phyloP scores from a whole-genome alignment of 2,797 vertebrate genomes.

The Phoebastria nigripes region DNA sequence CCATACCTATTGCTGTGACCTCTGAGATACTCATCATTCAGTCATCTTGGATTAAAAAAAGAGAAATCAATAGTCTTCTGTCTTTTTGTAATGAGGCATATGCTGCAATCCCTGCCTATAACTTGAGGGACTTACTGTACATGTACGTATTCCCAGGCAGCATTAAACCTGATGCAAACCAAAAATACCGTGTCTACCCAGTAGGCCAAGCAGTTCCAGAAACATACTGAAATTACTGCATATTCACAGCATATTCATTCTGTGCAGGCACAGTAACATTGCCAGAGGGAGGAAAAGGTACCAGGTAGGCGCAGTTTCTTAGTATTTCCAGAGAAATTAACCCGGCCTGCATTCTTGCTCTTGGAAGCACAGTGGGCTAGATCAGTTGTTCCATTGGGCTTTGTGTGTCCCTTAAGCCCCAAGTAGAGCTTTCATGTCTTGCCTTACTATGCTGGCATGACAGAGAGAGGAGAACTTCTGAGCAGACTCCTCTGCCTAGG shows the following conservation, averaged over 20 bases:
- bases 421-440: not conserved
- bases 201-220: not conserved
- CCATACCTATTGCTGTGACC: not conserved
- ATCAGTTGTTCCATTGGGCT: not conserved
- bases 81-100: not conserved
- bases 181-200: not conserved
- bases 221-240: not conserved
- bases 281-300: not conserved
- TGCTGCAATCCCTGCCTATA: not conserved
- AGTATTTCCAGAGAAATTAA: not conserved
- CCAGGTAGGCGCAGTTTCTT: not conserved
- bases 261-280: not conserved
- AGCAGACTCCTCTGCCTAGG: not conserved
- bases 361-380: not conserved
- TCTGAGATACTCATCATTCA: not conserved
- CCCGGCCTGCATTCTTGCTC: not conserved
- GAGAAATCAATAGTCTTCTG: not conserved
- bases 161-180: not conserved
- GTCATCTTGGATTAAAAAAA: not conserved
- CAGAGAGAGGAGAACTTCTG: not conserved
- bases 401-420: not conserved
- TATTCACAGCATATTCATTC: not conserved
- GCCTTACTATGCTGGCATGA: not conserved
- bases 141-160: not conserved
- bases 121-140: not conserved